Conservation (phyloP, 2,797 vertebrate species). For the Coluber constrictor region DNA sequence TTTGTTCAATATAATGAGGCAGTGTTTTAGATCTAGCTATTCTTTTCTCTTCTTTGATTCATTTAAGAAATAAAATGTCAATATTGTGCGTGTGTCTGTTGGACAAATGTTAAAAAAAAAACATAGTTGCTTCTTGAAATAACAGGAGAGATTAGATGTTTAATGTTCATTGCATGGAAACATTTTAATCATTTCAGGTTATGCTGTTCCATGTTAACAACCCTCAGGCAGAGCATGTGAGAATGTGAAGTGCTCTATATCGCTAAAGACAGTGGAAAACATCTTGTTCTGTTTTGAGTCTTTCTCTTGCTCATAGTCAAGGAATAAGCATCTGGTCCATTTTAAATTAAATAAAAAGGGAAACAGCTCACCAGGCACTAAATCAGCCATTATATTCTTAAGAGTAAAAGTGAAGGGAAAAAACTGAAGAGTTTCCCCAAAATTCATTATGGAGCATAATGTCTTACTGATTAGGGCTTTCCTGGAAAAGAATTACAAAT, state of each 20-base stretch:
- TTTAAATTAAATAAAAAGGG: constrained; percentile 40
- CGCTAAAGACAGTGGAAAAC: constrained; percentile 28
- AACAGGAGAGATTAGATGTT: constrained; percentile 18
- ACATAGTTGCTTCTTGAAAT: constrained; percentile 35
- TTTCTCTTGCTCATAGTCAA: background rate
- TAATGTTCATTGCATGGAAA: constrained; percentile 37
- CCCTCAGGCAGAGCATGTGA: constrained; percentile 37
- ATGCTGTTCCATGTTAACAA: constrained; percentile 29
- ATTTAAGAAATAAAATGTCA: background rate
- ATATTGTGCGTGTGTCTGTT: background rate
- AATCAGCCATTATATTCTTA: constrained; percentile 27
- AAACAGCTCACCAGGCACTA: constrained; percentile 47
- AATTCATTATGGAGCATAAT: constrained; percentile 38
- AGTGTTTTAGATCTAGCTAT: background rate
- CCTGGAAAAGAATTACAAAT: constrained; percentile 52
- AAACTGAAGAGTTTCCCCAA: constrained; percentile 36
- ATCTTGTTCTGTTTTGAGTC: constrained; percentile 37
- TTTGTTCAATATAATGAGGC: background rate
- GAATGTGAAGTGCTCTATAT: constrained; percentile 40
- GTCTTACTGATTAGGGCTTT: constrained; percentile 52
- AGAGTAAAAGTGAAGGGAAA: constrained; percentile 21
- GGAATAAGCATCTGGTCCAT: constrained; percentile 41
- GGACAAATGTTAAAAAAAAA: background rate
- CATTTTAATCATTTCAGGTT: constrained; percentile 57
- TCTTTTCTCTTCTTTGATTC: background rate